A percentile compares a stretch with the other conserved stretches of the same genome.
Evolutionary conservation across 2,888 invertebrate species (phyloP).

Genomic region (Phania funesta): DNA sequence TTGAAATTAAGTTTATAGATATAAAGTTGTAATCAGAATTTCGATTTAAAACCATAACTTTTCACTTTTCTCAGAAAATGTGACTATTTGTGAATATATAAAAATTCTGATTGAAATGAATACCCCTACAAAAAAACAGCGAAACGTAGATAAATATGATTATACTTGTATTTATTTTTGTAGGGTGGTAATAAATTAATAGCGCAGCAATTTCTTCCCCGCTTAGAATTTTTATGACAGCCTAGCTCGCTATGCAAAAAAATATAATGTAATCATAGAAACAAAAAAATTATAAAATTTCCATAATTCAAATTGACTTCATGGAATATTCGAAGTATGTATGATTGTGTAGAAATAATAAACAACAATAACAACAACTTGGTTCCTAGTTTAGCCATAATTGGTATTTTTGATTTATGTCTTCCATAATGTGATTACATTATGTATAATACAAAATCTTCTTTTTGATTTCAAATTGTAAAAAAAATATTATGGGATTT

Average conservation of each 20-base stretch:
- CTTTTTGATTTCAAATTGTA: too few relatives aligned
- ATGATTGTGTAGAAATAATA: not conserved
- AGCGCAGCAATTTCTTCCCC: not conserved
- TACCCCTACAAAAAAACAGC: not conserved
- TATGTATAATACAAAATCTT: too few relatives aligned
- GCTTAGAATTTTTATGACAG: slow-evolving; percentile 40
- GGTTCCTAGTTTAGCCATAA: not conserved
- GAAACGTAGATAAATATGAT: not conserved
- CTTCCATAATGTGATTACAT: not conserved
- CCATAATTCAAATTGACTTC: slow-evolving; percentile 13
- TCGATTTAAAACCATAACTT: too few relatives aligned
- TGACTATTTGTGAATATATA: too few relatives aligned
- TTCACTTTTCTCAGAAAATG: too few relatives aligned
- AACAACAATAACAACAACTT: not conserved
- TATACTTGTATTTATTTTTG: not conserved
- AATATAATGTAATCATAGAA: not conserved
- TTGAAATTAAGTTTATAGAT: too few relatives aligned
- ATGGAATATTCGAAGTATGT: not conserved
- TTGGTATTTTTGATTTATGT: slow-evolving; percentile 33
- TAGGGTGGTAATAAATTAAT: not conserved
- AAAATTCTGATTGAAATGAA: too few relatives aligned
- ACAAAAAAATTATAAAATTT: not conserved
- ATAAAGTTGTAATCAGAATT: too few relatives aligned
- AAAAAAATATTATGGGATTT: not conserved
- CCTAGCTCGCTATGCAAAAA: slow-evolving; percentile 25